Conservation (phyloP, 2,113 vertebrate species). For the Otus sunia region DNA sequence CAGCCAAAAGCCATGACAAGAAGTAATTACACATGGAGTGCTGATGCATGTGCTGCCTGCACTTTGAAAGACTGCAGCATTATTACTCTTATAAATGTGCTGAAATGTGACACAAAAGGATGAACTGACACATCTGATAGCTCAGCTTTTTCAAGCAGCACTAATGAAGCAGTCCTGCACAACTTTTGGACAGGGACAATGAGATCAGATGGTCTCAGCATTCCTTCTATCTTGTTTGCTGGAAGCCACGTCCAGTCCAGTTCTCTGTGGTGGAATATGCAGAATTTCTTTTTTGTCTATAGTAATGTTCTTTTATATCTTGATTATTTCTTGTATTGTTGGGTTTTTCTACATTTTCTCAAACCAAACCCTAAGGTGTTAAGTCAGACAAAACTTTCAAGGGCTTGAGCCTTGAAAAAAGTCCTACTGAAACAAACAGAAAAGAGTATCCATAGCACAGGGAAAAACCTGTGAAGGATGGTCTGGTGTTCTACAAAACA, state of each 20-base stretch:
- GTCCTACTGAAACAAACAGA: not conserved
- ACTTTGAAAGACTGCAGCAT: not conserved
- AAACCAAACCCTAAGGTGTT: not conserved
- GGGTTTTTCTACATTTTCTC: not conserved
- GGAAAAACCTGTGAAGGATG: not conserved
- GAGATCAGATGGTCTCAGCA: not conserved
- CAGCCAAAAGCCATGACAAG: not conserved
- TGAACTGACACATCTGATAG: not conserved
- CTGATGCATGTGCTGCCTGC: not conserved
- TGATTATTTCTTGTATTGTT: not conserved
- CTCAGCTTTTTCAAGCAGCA: not conserved
- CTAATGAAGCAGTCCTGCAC: not conserved
- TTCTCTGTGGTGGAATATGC: not conserved
- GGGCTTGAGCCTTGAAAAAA: not conserved
- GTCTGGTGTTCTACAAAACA: not conserved
- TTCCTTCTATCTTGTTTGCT: fast-evolving
- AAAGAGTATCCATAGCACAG: not conserved
- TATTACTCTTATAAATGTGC: not conserved
- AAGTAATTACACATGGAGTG: not conserved
- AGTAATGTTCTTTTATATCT: not conserved
- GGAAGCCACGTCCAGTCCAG: not conserved
- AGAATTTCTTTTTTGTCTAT: not conserved
- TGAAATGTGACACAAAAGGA: not conserved
- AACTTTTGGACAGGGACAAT: not conserved
- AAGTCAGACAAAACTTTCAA: not conserved